phyloP scores from a whole-genome alignment of 1,140 invertebrate species.

The Saccostrea glomerata region DNA sequence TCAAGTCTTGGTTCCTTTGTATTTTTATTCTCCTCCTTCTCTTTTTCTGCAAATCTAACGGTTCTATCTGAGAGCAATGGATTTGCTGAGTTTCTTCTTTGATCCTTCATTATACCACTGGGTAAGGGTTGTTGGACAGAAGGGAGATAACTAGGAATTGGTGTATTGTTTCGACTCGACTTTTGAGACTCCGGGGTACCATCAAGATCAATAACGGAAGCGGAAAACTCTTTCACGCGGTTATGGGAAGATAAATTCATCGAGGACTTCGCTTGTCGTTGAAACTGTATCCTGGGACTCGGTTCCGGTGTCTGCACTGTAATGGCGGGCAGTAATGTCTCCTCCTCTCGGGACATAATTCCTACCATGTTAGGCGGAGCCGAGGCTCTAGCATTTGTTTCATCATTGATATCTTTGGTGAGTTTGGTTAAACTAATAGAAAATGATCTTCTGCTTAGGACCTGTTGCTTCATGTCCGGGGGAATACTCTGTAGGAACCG shows the following conservation, averaged over 20 bases:
- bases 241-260: not conserved
- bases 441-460: slow-evolving; percentile 41
- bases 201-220: not conserved
- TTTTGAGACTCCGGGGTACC: not conserved
- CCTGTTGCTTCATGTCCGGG: not conserved
- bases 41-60: slow-evolving; percentile 25
- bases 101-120: slow-evolving; percentile 3
- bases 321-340: not conserved
- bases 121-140: slow-evolving; percentile 20
- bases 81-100: slow-evolving; percentile 25
- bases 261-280: not conserved
- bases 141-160: slow-evolving; percentile 37
- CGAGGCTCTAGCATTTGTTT: not conserved
- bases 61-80: not conserved
- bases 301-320: not conserved
- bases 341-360: not conserved
- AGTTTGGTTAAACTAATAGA: slow-evolving; percentile 48
- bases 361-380: slow-evolving; percentile 19
- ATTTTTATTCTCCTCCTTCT: not conserved
- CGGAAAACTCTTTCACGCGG: not conserved
- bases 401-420: slow-evolving; percentile 37
- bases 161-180: slow-evolving; percentile 19
- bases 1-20: not conserved
- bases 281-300: not conserved
- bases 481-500: slow-evolving; percentile 13